A percentile compares a stretch with the other conserved stretches of the same genome.
These are phyloP conservation scores for Oreochromis niloticus DNA, from an alignment of 2,113 vertebrate species.

Conservation along the genomic window DNA sequence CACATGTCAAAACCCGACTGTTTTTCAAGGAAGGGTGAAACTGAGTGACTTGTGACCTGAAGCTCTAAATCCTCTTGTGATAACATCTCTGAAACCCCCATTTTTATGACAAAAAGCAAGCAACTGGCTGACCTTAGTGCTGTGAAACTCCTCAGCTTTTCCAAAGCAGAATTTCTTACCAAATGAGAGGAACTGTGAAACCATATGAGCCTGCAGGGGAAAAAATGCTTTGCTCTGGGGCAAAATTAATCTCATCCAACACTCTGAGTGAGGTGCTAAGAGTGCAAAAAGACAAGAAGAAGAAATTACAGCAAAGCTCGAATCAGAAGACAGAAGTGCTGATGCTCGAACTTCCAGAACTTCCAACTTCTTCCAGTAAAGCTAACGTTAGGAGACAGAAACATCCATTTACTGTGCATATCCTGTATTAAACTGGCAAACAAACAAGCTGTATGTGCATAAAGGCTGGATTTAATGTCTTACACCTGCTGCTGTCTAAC, in stretches of 20 bases:
- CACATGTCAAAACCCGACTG: neutral
- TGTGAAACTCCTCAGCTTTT: slow-evolving; percentile 3
- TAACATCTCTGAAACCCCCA: slow-evolving; percentile 22
- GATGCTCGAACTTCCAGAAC: neutral
- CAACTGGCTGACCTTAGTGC: neutral
- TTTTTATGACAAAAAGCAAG: slow-evolving; percentile 13
- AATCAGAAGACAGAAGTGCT: neutral
- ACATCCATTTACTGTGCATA: neutral
- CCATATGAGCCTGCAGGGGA: neutral
- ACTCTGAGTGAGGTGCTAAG: neutral
- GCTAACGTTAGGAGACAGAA: slow-evolving; percentile 27
- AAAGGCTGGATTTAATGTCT: neutral
- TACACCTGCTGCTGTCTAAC: neutral
- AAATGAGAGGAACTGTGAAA: slow-evolving; percentile 38
- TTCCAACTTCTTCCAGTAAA: neutral
- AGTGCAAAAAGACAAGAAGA: neutral
- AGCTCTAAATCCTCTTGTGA: neutral
- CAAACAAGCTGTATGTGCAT: slow-evolving; percentile 15
- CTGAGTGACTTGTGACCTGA: neutral
- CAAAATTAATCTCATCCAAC: neutral
- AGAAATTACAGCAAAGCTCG: neutral
- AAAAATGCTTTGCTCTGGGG: neutral
- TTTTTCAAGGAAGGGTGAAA: neutral
- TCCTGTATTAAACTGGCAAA: slow-evolving; percentile 28
- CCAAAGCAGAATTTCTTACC: slow-evolving; percentile 31